These are phyloP conservation scores for Fistularia commersonii DNA, from an alignment of 2,797 vertebrate species.

Conservation along the genomic window DNA sequence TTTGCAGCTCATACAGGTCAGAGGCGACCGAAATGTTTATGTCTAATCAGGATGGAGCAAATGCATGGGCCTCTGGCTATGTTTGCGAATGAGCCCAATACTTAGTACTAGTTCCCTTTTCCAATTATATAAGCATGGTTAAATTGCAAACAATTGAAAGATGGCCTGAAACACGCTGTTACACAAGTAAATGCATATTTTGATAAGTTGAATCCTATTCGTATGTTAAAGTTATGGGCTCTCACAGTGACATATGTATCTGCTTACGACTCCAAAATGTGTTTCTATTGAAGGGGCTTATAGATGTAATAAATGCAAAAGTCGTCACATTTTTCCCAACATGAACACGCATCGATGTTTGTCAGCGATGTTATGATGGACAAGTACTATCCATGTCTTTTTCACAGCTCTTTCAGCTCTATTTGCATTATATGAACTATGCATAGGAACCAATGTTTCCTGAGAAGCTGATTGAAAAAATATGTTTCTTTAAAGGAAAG, in stretches of 20 bases:
- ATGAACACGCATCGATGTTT: neutral
- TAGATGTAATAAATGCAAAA: too few species aligned
- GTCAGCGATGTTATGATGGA: neutral
- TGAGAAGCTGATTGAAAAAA: constrained; percentile 17
- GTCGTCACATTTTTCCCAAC: neutral
- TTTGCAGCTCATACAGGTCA: constrained; percentile 31
- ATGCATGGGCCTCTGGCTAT: constrained; percentile 8
- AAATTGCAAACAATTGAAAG: too few species aligned
- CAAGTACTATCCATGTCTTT: neutral
- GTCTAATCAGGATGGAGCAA: constrained; percentile 23
- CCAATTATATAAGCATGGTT: too few species aligned
- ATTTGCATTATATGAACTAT: neutral
- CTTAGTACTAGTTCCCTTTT: too few species aligned
- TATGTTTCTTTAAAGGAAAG: constrained; percentile 12
- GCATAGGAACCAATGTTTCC: neutral
- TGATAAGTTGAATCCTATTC: too few species aligned
- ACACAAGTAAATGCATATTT: too few species aligned
- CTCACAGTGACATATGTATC: too few species aligned
- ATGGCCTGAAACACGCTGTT: too few species aligned
- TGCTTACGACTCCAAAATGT: too few species aligned
- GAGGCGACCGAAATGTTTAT: constrained; percentile 32
- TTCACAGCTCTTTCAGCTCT: neutral
- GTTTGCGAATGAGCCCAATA: neutral
- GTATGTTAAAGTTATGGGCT: too few species aligned
- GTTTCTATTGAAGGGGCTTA: too few species aligned